A percentile compares a stretch with the other conserved stretches of the same genome.
Conservation (phyloP, 2,888 invertebrate species). For the Villa cingulata region DNA sequence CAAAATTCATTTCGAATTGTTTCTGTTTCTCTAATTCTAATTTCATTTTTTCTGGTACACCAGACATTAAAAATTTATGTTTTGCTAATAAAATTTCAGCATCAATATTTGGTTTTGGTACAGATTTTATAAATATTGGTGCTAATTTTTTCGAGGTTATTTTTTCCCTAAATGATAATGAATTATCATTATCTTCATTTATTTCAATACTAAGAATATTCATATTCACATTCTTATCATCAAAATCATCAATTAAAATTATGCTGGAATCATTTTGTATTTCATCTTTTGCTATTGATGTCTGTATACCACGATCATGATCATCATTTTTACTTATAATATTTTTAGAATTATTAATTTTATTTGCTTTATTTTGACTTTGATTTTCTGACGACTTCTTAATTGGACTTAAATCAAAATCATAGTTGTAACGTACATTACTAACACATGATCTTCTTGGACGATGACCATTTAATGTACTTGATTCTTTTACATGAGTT, state of each 20-base stretch:
- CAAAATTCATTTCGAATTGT: slow-evolving; percentile 28
- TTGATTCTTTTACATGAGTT: not conserved
- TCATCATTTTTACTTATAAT: too few relatives aligned
- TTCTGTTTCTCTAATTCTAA: slow-evolving; percentile 41
- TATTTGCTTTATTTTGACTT: too few relatives aligned
- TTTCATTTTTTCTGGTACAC: slow-evolving; percentile 51
- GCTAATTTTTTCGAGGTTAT: slow-evolving; percentile 44
- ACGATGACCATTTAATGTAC: slow-evolving; percentile 14
- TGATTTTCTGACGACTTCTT: too few relatives aligned
- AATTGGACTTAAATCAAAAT: slow-evolving; percentile 22
- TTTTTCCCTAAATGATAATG: slow-evolving; percentile 16
- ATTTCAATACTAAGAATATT: not conserved
- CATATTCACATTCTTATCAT: not conserved
- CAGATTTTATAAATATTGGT: slow-evolving; percentile 49
- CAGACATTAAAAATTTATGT: slow-evolving; percentile 55
- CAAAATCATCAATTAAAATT: not conserved
- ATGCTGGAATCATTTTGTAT: slow-evolving; percentile 3
- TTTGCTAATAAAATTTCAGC: slow-evolving; percentile 47
- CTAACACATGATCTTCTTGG: slow-evolving; percentile 27
- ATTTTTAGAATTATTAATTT: not conserved
- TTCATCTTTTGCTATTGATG: too few relatives aligned
- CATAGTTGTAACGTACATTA: slow-evolving; percentile 29
- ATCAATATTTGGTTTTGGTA: slow-evolving; percentile 44
- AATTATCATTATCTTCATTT: not conserved
- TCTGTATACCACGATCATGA: too few relatives aligned